Conservation (phyloP, 2,888 invertebrate genomes). For the Ormyrus nitidulus region DNA sequence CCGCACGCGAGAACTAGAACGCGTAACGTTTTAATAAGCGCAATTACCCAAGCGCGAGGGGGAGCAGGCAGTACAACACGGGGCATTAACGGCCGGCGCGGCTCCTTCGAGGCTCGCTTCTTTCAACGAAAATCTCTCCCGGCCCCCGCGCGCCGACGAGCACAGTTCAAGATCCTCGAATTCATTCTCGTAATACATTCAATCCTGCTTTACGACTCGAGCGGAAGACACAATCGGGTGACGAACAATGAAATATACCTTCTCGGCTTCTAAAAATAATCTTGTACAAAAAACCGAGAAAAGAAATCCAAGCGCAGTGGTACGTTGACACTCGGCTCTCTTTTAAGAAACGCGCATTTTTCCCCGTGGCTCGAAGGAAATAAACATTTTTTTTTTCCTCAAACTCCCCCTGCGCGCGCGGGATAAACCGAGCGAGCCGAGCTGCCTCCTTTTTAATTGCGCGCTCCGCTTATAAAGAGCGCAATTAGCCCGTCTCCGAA, state of each 20-base stretch:
- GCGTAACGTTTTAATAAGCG: conserved; percentile 75
- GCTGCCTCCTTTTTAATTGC: conserved; percentile 19
- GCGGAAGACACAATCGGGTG: not conserved
- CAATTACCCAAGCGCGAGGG: conserved; percentile 64
- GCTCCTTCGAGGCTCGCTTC: not conserved
- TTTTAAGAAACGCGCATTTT: too few relatives aligned
- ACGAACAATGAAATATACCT: conserved; percentile 6
- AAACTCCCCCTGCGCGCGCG: not conserved
- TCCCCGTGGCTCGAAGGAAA: too few relatives aligned
- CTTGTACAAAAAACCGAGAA: too few relatives aligned
- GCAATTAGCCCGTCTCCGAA: conserved; percentile 62
- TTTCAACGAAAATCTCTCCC: conserved; percentile 17
- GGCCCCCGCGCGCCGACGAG: too few relatives aligned
- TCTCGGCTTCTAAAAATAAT: too few relatives aligned
- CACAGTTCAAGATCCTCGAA: conserved; percentile 1
- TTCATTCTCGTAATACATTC: conserved; percentile 17
- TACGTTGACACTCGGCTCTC: too few relatives aligned
- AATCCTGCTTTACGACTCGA: conserved; percentile 1
- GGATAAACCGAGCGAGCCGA: conserved; percentile 26
- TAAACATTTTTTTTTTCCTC: too few relatives aligned
- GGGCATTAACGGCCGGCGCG: not conserved
- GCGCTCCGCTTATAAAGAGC: conserved; percentile 63
- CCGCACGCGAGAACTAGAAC: conserved; percentile 71
- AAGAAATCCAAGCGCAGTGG: too few relatives aligned
- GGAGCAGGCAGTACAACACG: not conserved